These are phyloP conservation scores for Oryzias javanicus DNA, from an alignment of 2,113 vertebrate genomes.

Conservation along the genomic window DNA sequence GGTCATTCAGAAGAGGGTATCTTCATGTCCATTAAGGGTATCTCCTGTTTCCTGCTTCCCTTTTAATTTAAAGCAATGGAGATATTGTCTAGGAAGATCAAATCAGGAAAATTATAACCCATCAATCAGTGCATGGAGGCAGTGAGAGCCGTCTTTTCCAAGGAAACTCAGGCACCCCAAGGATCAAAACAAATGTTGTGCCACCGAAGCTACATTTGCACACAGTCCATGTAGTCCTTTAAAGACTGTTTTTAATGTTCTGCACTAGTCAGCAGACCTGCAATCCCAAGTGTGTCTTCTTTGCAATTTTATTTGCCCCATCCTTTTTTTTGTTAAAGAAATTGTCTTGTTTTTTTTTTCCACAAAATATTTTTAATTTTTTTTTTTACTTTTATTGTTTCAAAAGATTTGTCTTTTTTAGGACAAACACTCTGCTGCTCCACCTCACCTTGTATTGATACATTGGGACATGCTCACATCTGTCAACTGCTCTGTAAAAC, in stretches of 20 bases:
- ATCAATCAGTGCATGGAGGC: no score
- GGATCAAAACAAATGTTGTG: no score
- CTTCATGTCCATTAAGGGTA: background rate
- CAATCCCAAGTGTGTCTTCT: no score
- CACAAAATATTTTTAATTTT: background rate
- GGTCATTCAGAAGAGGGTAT: constrained; percentile 23
- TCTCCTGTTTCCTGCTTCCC: constrained; percentile 17
- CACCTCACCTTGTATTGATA: constrained; percentile 26
- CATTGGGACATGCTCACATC: constrained; percentile 20
- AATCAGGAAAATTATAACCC: no score
- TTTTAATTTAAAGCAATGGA: constrained; percentile 26
- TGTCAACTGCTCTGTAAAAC: constrained; percentile 26
- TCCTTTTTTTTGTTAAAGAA: no score
- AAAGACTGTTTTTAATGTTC: no score
- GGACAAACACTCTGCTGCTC: constrained; percentile 18
- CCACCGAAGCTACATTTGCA: no score
- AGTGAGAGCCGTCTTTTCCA: no score
- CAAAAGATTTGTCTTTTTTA: constrained; percentile 19
- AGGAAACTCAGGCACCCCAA: no score
- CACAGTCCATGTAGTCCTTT: no score
- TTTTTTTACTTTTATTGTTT: background rate
- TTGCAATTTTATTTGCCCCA: no score
- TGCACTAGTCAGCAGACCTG: no score
- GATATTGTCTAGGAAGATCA: background rate
- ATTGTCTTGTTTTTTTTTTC: background rate